Conservation (phyloP, 2,888 invertebrate genomes). For the Hirtodrosophila histrioides region DNA sequence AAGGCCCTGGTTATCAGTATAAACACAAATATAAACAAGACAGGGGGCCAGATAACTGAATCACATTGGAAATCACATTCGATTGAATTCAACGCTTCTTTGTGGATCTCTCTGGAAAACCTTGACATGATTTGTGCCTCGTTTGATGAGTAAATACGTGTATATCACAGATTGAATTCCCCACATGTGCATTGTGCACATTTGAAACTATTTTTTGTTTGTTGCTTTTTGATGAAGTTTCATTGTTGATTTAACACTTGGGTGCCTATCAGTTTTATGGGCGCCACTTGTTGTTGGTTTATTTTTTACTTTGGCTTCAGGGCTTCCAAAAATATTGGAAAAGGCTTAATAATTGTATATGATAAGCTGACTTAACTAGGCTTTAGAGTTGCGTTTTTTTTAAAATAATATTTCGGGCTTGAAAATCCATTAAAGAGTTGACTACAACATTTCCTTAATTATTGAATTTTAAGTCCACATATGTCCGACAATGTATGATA, state of each 20-base stretch:
- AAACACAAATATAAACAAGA: constrained; percentile 20
- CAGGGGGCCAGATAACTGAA: constrained; percentile 9
- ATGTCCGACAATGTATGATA: not conserved
- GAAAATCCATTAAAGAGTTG: constrained; percentile 1
- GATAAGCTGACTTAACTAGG: constrained; percentile 28
- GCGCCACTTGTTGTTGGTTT: constrained; percentile 48
- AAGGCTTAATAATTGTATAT: constrained; percentile 16
- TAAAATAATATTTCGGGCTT: not conserved
- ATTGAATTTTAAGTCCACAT: not conserved
- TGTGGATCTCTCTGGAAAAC: constrained; percentile 9
- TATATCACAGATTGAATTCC: constrained; percentile 29
- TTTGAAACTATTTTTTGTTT: constrained; percentile 2
- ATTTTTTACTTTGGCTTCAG: not conserved
- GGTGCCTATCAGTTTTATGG: constrained; percentile 39
- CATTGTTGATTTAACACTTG: constrained; percentile 48
- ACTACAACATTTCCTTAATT: not conserved
- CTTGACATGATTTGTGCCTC: constrained; percentile 45
- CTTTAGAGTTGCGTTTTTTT: not conserved
- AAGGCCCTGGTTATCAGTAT: constrained; percentile 39
- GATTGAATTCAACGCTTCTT: not conserved
- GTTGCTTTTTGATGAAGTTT: constrained; percentile 23
- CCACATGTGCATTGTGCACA: constrained; percentile 19
- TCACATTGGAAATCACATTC: constrained; percentile 14
- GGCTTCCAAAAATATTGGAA: constrained; percentile 21
- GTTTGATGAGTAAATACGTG: constrained; percentile 27